phyloP scores from a whole-genome alignment of 2,113 vertebrate species.

The Hemiscyllium ocellatum region DNA sequence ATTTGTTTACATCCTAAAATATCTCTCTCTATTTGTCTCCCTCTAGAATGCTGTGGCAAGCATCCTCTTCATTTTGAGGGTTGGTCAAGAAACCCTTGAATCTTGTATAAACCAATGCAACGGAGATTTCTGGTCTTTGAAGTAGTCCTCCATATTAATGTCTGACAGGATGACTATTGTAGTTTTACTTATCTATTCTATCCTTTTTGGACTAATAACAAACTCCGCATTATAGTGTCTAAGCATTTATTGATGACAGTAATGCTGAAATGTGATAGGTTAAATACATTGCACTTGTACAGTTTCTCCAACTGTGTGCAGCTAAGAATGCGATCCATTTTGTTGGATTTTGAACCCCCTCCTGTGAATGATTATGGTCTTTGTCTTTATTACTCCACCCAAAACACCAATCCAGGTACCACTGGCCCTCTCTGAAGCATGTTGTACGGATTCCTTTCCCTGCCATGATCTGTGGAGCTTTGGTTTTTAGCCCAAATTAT shows the following conservation, averaged over 20 bases:
- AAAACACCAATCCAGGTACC: neutral
- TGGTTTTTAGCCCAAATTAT: neutral
- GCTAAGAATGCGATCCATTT: neutral
- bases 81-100: too few relatives aligned
- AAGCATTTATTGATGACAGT: neutral
- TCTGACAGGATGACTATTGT: neutral
- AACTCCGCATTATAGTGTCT: neutral
- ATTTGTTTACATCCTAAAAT: too few relatives aligned
- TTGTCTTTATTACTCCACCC: neutral
- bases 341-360: neutral
- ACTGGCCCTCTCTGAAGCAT: neutral
- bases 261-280: neutral
- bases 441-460: neutral
- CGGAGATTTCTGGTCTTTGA: neutral
- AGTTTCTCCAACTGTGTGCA: neutral
- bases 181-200: neutral
- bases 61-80: too few relatives aligned
- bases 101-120: neutral
- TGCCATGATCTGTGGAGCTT: neutral
- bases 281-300: neutral
- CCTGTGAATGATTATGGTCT: too few relatives aligned
- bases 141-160: neutral
- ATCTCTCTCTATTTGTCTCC: too few relatives aligned
- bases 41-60: too few relatives aligned
- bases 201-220: too few relatives aligned